phyloP scores from a whole-genome alignment of 2,113 vertebrate species.

The Lagopus leucura region DNA sequence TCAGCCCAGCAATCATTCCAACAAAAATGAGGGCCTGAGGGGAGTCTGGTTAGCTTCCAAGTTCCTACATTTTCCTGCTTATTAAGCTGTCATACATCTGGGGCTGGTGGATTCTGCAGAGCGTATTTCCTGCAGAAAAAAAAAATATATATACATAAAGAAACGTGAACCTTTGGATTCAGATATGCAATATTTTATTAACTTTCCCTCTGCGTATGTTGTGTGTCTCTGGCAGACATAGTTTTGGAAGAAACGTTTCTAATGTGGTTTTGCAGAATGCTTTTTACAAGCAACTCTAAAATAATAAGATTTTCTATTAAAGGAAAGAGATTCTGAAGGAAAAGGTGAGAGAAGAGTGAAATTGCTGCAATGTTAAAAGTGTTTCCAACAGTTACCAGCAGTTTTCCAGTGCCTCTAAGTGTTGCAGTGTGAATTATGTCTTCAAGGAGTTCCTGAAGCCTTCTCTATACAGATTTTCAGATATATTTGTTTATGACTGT shows the following conservation, averaged over 20 bases:
- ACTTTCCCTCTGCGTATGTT: background rate
- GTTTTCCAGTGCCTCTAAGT: background rate
- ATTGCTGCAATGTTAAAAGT: background rate
- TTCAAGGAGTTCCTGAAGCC: constrained; percentile 32
- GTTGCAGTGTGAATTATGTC: constrained; percentile 7
- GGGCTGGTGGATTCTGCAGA: background rate
- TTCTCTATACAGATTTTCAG: constrained; percentile 49
- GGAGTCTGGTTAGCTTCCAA: background rate
- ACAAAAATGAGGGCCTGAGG: background rate
- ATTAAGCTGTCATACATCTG: background rate
- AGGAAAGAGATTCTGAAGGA: background rate
- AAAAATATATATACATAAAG: background rate
- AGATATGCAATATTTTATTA: background rate
- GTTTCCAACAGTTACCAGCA: constrained; percentile 24
- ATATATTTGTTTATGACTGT: constrained; percentile 52
- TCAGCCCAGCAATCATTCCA: background rate
- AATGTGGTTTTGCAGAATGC: background rate
- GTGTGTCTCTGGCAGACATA: background rate
- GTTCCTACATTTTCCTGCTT: background rate
- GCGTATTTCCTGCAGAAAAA: background rate
- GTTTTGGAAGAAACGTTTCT: background rate
- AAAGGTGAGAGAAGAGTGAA: background rate
- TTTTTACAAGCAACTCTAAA: background rate
- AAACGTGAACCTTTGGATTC: background rate
- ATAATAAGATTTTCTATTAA: background rate